phyloP scores from a whole-genome alignment of 2,888 invertebrate species.

The Amblyjoppa proteus region DNA sequence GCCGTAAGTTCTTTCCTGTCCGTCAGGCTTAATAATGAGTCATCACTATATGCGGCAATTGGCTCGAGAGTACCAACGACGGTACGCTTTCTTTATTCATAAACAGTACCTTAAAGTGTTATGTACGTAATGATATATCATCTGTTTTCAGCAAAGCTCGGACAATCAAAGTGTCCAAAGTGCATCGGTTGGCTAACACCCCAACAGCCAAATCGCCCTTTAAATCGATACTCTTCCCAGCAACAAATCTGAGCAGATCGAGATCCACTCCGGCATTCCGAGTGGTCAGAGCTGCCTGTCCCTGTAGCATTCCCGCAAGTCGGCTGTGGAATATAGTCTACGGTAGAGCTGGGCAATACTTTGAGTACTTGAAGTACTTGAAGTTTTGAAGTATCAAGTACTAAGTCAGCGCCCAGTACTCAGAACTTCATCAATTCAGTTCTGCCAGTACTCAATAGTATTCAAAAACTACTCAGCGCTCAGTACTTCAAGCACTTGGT shows the following conservation, averaged over 20 bases:
- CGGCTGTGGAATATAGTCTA: constrained; percentile 86
- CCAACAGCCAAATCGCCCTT: constrained; percentile 89
- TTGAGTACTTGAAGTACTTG: too few species aligned
- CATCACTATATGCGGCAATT: background rate
- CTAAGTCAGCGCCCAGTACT: too few species aligned
- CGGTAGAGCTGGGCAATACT: too few species aligned
- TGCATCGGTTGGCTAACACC: constrained; percentile 85
- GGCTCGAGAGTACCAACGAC: background rate
- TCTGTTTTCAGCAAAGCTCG: background rate
- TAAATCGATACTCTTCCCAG: constrained; percentile 91
- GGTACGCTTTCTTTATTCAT: constrained; percentile 49
- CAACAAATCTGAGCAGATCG: constrained; percentile 91
- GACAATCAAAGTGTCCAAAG: background rate
- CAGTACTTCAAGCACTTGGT: too few species aligned
- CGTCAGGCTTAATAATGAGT: background rate
- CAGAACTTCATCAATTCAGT: too few species aligned
- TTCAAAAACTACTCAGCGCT: too few species aligned
- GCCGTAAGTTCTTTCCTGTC: background rate
- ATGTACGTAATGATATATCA: constrained; percentile 54
- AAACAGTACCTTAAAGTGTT: constrained; percentile 34
- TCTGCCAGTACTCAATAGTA: too few species aligned
- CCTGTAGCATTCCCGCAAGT: constrained; percentile 86
- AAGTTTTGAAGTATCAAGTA: too few species aligned
- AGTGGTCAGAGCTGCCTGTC: constrained; percentile 88
- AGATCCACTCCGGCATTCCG: constrained; percentile 97